phyloP scores from a whole-genome alignment of 2,888 invertebrate species.

The Lasioglossum morio region DNA sequence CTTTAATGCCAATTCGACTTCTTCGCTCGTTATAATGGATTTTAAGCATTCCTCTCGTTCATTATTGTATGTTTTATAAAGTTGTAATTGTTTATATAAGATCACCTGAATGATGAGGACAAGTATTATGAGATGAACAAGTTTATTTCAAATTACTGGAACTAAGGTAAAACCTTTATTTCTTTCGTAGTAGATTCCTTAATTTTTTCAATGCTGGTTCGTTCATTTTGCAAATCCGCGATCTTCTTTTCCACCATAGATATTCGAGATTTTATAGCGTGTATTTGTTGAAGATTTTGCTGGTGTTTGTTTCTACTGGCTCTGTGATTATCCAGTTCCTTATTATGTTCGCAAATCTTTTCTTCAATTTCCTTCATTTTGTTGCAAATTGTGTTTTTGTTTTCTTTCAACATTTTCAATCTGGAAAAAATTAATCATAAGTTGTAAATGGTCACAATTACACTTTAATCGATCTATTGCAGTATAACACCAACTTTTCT shows the following conservation, averaged over 20 bases:
- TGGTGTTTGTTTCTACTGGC: constrained; percentile 66
- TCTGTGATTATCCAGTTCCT: constrained; percentile 72
- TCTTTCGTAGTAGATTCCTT: constrained; percentile 67
- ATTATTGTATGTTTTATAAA: constrained; percentile 77
- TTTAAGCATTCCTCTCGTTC: constrained; percentile 76
- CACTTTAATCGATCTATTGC: neutral
- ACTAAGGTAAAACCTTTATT: constrained; percentile 71
- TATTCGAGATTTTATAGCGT: constrained; percentile 75
- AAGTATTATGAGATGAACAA: neutral
- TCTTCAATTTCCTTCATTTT: constrained; percentile 78
- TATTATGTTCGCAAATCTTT: constrained; percentile 65
- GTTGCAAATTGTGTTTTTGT: constrained; percentile 57
- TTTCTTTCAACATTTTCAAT: constrained; percentile 74
- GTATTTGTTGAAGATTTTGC: constrained; percentile 69
- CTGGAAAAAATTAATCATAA: constrained; percentile 73
- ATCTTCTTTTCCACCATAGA: constrained; percentile 73
- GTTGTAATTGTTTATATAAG: constrained; percentile 75
- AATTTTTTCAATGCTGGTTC: constrained; percentile 77
- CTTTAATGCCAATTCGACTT: constrained; percentile 73
- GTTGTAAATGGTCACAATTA: no score
- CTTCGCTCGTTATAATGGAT: constrained; percentile 72
- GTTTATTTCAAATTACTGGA: neutral
- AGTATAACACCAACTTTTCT: constrained; percentile 71
- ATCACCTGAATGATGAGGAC: constrained; percentile 52
- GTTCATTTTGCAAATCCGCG: constrained; percentile 77